Percentiles rank a stretch among this genome's conserved stretches.
Conservation (phyloP, 1,140 invertebrate genomes). For the Vanessa atalanta region DNA sequence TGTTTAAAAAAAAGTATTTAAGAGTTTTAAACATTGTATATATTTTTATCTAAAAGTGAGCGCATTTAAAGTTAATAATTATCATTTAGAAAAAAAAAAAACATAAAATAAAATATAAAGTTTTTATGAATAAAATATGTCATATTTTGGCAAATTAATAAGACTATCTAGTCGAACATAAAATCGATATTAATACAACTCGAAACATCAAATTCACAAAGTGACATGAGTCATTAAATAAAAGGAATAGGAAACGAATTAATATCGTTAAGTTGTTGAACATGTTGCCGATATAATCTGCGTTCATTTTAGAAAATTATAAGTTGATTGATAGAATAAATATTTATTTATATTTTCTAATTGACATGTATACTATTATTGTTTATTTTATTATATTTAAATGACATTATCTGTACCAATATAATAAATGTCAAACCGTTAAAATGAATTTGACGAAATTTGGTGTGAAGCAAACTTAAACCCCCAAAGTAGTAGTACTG, state of each 20-base stretch:
- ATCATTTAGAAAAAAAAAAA: too few species aligned
- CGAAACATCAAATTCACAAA: neutral
- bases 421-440: too few species aligned
- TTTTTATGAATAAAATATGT: too few species aligned
- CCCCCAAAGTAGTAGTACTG: too few species aligned
- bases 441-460: too few species aligned
- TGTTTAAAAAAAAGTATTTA: neutral
- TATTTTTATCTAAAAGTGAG: too few species aligned
- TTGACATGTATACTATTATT: neutral
- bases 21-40: neutral
- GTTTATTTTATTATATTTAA: too few species aligned
- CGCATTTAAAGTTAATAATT: too few species aligned
- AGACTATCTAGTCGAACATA: neutral
- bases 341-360: neutral
- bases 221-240: conserved; percentile 1
- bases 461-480: too few species aligned
- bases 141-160: too few species aligned
- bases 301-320: neutral
- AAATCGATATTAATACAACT: neutral
- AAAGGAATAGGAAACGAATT: neutral
- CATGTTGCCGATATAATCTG: neutral
- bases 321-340: neutral
- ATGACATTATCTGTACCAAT: too few species aligned
- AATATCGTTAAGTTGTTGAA: neutral
- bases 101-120: too few species aligned